These are phyloP conservation scores for Sardinella longiceps DNA, from an alignment of 2,797 vertebrate species.

Conservation along the genomic window DNA sequence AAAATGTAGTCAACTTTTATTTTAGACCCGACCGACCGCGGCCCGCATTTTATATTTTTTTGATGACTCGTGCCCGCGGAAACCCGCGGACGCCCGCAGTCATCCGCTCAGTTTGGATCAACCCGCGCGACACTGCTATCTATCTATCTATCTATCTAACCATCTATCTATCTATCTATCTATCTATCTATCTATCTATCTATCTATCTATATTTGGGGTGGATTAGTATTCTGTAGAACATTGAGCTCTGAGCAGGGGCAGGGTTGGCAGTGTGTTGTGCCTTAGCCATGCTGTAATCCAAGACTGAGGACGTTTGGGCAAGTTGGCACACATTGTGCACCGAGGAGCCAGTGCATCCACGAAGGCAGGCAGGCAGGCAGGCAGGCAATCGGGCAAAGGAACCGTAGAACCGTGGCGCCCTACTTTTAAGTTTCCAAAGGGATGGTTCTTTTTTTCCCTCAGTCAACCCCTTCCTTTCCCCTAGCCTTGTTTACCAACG, in stretches of 20 bases:
- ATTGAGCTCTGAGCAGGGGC: background rate
- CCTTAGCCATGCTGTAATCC: background rate
- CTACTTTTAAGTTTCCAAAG: conserved; percentile 1
- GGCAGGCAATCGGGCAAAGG: background rate
- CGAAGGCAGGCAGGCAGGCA: background rate
- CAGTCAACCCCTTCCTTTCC: background rate
- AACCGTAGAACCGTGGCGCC: background rate
- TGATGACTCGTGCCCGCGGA: no score
- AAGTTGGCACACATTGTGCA: background rate
- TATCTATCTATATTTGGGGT: background rate
- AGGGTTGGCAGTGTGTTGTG: background rate
- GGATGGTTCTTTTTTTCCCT: background rate
- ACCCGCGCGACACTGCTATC: no score
- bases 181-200: background rate
- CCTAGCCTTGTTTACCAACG: background rate
- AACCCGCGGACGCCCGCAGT: no score
- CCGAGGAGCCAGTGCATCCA: background rate
- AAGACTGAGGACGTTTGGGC: background rate
- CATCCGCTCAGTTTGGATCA: no score
- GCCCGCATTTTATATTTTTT: no score
- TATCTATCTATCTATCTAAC: no score
- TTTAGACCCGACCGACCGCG: no score
- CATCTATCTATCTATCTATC: no score
- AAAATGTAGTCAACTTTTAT: no score
- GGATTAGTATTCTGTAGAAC: background rate